Base-by-base conservation (phyloP, 2,113 vertebrate species). In the Parotia lawesii region DNA sequence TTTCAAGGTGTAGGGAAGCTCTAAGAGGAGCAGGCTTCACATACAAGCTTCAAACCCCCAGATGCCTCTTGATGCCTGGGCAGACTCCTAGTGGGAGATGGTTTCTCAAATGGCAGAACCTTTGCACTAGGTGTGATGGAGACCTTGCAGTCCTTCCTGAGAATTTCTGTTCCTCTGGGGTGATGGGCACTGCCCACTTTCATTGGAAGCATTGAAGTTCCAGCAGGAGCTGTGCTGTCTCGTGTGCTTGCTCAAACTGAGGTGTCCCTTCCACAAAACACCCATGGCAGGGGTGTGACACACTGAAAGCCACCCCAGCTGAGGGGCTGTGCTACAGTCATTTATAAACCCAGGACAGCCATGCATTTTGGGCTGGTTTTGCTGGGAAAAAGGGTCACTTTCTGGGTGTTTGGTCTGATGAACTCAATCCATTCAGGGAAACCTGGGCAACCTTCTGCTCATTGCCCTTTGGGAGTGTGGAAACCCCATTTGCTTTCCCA, bases 251-350 rank as follows among this genome's bases (percentile, higher is more conserved):
- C 33, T 84, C 23, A 77, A 29, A 33, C 37, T 22, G 47, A 77
- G n/a, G 9, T 62, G 28, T 61, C 33, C 22, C 40, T 80, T 78
- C 38, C 73, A 81, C 38, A 51, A 31, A 74, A 73, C 23, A 58
- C 15, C 16, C 13, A 2, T 35, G 51, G 47, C 69, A 73, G 33
- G 44, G 15, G 2, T 14, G n/a, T 64, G 78, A 90, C 4, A 20
- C 67, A 15, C 54, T 42, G 25, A 83, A 62, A 86, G 80, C n/a
- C 35, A 62, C 16, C 18, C n/a, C 45, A 83, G 47, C 47, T 70
- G 61, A 85, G 47, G 56, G 29, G 10, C 38, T 70, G 47, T 0
- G 0, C 51, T 37, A 51, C 1, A 10, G 15, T 60, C 48, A 14
- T 1, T 0, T 38, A 44, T 74, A 61, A 53, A 50, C 38, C 8